phyloP scores from a whole-genome alignment of 2,797 vertebrate species.

The Prionace glauca region DNA sequence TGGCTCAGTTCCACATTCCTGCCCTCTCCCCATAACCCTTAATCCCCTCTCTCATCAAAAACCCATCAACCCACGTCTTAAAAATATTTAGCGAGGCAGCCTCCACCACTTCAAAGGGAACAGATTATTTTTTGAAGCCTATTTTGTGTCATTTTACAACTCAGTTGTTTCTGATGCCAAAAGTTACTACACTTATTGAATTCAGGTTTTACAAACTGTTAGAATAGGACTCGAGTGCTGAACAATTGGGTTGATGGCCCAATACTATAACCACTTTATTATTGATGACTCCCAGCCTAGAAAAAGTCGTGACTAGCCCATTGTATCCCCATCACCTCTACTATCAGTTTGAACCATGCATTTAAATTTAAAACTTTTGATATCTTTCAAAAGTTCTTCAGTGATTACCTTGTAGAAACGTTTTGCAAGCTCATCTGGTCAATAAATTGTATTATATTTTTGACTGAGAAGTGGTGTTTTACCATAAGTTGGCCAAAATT shows the following conservation, averaged over 20 bases:
- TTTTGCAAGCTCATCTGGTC: not conserved
- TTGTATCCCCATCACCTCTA: not conserved
- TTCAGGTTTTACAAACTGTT: too few species aligned
- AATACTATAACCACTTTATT: not conserved
- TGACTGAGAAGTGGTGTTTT: not conserved
- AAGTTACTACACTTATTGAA: not conserved
- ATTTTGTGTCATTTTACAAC: not conserved
- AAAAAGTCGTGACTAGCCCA: not conserved
- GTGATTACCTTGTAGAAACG: not conserved
- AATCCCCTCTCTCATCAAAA: too few species aligned
- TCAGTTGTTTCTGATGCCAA: not conserved
- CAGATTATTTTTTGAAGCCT: not conserved
- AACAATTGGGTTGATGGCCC: not conserved
- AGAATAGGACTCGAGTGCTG: too few species aligned
- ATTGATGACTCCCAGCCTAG: not conserved
- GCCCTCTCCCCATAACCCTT: too few species aligned
- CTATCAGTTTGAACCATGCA: not conserved
- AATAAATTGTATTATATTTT: not conserved
- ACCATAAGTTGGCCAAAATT: not conserved
- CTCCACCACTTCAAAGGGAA: too few species aligned
- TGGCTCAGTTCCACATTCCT: too few species aligned
- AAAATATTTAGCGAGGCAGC: too few species aligned
- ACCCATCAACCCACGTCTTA: too few species aligned
- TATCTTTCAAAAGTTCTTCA: not conserved
- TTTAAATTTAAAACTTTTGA: not conserved